Conservation (phyloP, 1,140 invertebrate genomes). For the Aphelinus certus region DNA sequence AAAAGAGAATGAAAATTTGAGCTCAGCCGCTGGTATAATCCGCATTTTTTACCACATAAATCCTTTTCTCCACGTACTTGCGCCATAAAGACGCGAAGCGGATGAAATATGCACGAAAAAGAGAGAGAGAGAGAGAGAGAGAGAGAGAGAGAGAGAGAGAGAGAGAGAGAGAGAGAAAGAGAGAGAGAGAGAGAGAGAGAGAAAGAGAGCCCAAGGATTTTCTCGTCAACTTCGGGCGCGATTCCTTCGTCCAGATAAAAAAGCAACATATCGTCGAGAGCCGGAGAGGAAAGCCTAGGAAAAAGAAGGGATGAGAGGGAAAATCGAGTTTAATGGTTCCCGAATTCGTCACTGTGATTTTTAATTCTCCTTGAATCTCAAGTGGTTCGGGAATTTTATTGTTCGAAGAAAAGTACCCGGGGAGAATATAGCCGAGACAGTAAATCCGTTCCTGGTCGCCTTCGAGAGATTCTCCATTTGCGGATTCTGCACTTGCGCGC, state of each 20-base stretch:
- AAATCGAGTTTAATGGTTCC: too few species aligned
- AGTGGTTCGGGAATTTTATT: constrained; percentile 27
- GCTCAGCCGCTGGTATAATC: constrained; percentile 6
- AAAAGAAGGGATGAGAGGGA: too few species aligned
- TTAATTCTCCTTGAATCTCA: constrained; percentile 22
- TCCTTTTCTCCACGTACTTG: not conserved
- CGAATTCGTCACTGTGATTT: not conserved
- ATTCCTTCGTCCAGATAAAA: too few species aligned
- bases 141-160: not conserved
- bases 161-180: not conserved
- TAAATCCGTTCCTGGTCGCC: constrained; percentile 30
- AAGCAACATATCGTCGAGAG: too few species aligned
- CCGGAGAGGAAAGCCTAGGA: too few species aligned
- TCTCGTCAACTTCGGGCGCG: too few species aligned
- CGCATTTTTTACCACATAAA: constrained; percentile 11
- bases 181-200: not conserved
- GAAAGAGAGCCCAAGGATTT: not conserved
- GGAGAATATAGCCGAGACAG: constrained; percentile 7
- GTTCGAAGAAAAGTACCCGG: constrained; percentile 22
- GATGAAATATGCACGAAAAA: constrained; percentile 24
- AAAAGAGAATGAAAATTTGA: constrained; percentile 14
- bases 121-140: not conserved
- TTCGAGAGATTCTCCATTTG: constrained; percentile 25
- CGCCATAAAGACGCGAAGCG: constrained; percentile 2
- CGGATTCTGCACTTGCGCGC: not conserved